Evolutionary conservation across 2,888 invertebrate species (phyloP).

Genomic region (Gnatocerus cornutus): DNA sequence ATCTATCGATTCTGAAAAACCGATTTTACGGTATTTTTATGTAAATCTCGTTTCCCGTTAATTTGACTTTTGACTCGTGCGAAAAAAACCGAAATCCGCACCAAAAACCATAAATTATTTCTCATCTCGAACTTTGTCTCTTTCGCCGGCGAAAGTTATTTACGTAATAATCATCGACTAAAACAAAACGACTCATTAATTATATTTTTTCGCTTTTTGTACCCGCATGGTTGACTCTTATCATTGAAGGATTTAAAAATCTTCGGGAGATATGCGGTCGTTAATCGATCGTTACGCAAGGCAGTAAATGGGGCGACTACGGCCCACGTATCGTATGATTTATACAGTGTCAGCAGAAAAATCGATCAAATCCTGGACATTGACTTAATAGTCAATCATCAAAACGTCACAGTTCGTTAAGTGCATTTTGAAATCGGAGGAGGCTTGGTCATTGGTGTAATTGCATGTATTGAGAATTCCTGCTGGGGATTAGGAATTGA

Average conservation of each 20-base stretch:
- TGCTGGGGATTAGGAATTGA: neutral
- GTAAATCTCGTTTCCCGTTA: constrained; percentile 36
- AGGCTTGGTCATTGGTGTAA: constrained; percentile 22
- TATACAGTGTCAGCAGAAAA: constrained; percentile 19
- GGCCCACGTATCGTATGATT: constrained; percentile 29
- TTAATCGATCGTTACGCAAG: constrained; percentile 16
- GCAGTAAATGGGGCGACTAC: constrained; percentile 35
- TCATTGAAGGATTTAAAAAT: constrained; percentile 26
- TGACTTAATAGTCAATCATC: constrained; percentile 41
- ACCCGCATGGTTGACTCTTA: constrained; percentile 32
- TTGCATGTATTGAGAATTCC: neutral
- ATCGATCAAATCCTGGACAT: constrained; percentile 27
- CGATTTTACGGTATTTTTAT: constrained; percentile 28
- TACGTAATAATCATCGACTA: constrained; percentile 26
- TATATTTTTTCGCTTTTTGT: neutral
- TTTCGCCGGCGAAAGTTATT: constrained; percentile 34
- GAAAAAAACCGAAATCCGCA: constrained; percentile 19
- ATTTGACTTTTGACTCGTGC: constrained; percentile 31
- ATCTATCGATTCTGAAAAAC: neutral
- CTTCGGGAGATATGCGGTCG: constrained; percentile 1
- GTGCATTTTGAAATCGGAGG: constrained; percentile 31
- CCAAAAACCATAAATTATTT: constrained; percentile 9
- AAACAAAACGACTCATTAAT: constrained; percentile 11
- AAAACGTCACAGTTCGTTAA: constrained; percentile 41
- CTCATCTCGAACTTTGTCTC: neutral